Evolutionary conservation across 2,888 invertebrate genomes (phyloP), one percentile per base, ranked within the genome.

Genomic region (Polia nebulosa): DNA sequence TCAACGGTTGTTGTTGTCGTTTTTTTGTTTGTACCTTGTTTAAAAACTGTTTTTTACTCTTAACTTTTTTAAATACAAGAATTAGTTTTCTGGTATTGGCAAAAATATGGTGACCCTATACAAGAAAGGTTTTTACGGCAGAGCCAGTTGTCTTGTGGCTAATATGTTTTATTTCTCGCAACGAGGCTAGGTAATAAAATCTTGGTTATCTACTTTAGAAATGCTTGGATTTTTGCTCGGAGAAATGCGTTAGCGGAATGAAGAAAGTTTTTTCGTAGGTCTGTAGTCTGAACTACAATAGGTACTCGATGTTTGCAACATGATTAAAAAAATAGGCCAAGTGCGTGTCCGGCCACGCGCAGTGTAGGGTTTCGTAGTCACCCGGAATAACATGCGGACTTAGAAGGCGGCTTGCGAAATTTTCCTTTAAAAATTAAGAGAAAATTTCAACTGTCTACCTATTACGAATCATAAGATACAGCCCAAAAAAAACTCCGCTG

Each of bases 141-240:
- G 56, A 49, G 27, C 74, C 76, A 81, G 83, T 83, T 83, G 82
- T 82, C 81, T 78, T 78, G 69, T 60, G 74, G 76, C 73, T 83
- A 82, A 83, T 82, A 83, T 78, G 73, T 78, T 83, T 83, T 83
- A 82, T 81, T 80, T 71, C 77, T 72, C 52, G 65, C 72, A 72
- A 72, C 72, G 81, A 69, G 81, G 27, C 68, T 47, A 47, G 45
- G 70, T 82, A 80, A 81, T 81, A 82, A 80, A 81, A 81, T 81
- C 81, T 81, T 77, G 77, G 81, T 80, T 82, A n/a, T n/a, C n/a
- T n/a, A 72, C 77, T 82, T 72, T 70, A 74, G 83, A 82, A 82
- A 80, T 64, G 63, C 66, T 75, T 36, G 75, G 81, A 68, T 81
- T 80, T 80, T 72, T 74, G 65, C 68, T 55, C 52, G 36, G 45